Percentiles rank a stretch among this genome's conserved stretches.
These are phyloP conservation scores for Andricus grossulariae DNA, from an alignment of 1,140 invertebrate species.

Conservation along the genomic window DNA sequence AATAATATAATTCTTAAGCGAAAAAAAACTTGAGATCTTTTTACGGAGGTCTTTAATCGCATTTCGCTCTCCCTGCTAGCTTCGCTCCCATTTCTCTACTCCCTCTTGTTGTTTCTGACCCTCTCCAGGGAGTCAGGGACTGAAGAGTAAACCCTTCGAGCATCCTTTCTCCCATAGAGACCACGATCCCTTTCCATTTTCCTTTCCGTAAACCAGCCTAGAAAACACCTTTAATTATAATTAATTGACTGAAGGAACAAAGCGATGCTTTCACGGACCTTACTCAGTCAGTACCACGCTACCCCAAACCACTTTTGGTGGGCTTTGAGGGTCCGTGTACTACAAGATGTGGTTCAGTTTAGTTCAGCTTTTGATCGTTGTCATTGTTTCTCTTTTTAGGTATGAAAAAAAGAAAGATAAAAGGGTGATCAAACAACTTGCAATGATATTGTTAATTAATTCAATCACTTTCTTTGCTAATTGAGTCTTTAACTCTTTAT, in stretches of 20 bases:
- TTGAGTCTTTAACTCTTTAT: too few species aligned
- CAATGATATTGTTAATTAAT: not conserved
- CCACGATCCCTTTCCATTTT: not conserved
- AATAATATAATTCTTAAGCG: constrained; percentile 14
- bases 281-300: constrained; percentile 20
- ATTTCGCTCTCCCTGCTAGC: constrained; percentile 29
- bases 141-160: constrained; percentile 55
- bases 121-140: constrained; percentile 44
- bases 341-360: constrained; percentile 31
- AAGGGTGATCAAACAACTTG: not conserved
- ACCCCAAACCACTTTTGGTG: constrained; percentile 34
- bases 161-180: constrained; percentile 39
- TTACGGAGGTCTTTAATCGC: constrained; percentile 30
- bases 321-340: constrained; percentile 30
- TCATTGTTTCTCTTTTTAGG: constrained; percentile 5
- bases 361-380: constrained; percentile 31
- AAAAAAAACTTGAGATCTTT: constrained; percentile 20
- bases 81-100: constrained; percentile 39
- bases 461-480: too few species aligned
- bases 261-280: constrained; percentile 47
- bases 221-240: constrained; percentile 62
- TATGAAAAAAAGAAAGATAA: not conserved
- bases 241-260: constrained; percentile 61
- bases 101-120: constrained; percentile 47
- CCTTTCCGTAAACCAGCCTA: constrained; percentile 41